Conservation (phyloP, 2,888 invertebrate species). For the Apamea monoglypha region DNA sequence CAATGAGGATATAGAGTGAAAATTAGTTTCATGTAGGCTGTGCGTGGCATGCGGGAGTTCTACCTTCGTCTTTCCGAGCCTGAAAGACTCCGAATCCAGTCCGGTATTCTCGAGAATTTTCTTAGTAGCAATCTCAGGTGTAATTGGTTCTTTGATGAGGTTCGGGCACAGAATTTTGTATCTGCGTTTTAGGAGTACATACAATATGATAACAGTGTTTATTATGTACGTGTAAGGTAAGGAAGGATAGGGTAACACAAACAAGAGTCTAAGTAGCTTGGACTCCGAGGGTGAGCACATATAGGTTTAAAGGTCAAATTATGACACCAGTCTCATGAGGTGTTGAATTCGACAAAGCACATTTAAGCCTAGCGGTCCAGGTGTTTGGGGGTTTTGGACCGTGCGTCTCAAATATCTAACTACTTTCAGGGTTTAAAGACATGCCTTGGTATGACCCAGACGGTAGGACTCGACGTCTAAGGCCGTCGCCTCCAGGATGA, state of each 20-base stretch:
- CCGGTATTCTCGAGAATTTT: conserved; percentile 95
- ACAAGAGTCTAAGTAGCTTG: conserved; percentile 83
- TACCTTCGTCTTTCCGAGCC: conserved; percentile 99
- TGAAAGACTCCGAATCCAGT: conserved; percentile 98
- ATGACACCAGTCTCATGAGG: conserved; percentile 82
- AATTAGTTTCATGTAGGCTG: conserved; percentile 72
- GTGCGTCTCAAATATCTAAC: conserved; percentile 80
- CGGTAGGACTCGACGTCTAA: conserved; percentile 98
- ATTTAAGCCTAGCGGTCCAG: conserved; percentile 76
- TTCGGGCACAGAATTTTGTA: conserved; percentile 99
- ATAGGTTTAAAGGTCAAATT: conserved; percentile 75
- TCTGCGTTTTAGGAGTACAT: conserved; percentile 92
- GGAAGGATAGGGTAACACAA: conserved; percentile 76
- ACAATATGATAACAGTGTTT: conserved; percentile 80
- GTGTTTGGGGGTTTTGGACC: conserved; percentile 73
- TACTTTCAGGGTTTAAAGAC: conserved; percentile 86
- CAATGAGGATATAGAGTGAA: conserved; percentile 72
- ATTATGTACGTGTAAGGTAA: conserved; percentile 68
- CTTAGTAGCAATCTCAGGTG: conserved; percentile 94
- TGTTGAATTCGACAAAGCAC: conserved; percentile 80
- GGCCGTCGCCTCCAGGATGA: conserved; percentile 95
- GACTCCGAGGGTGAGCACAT: conserved; percentile 80
- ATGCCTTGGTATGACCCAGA: conserved; percentile 99
- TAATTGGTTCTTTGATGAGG: conserved; percentile 93
- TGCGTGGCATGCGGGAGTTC: conserved; percentile 77